Conservation (phyloP, 2,113 vertebrate species). For the Sardina pilchardus region DNA sequence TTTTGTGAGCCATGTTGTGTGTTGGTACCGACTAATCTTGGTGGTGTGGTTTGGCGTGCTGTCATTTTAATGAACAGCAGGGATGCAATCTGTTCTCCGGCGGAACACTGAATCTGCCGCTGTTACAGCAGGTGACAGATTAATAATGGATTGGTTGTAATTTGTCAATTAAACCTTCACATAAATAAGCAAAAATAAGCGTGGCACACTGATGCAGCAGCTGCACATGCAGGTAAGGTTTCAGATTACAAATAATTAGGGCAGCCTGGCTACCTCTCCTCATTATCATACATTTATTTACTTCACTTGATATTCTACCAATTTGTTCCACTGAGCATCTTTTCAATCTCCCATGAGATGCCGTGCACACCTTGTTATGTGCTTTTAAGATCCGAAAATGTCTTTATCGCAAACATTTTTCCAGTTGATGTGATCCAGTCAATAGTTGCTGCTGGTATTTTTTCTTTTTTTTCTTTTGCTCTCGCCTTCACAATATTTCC, state of each 20-base stretch:
- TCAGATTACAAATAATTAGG: background rate
- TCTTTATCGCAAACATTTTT: background rate
- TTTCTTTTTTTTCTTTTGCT: too few species aligned
- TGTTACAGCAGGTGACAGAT: background rate
- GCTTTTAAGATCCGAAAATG: background rate
- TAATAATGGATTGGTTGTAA: conserved; percentile 17
- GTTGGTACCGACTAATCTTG: background rate
- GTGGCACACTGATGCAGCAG: background rate
- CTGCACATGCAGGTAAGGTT: background rate
- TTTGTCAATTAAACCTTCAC: background rate
- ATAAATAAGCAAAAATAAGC: background rate
- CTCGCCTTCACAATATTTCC: background rate
- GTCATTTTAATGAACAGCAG: conserved; percentile 14
- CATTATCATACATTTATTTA: background rate
- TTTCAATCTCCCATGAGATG: background rate
- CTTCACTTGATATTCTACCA: background rate
- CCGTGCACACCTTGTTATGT: background rate
- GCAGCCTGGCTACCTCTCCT: background rate
- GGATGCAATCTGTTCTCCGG: conserved; percentile 11
- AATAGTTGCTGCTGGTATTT: background rate
- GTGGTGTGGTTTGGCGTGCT: background rate
- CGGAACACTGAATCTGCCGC: background rate
- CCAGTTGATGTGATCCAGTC: background rate
- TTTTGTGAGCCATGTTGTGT: background rate
- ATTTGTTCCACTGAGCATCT: background rate